Base-by-base conservation (phyloP, 2,113 vertebrate species). In the Macaca nemestrina region DNA sequence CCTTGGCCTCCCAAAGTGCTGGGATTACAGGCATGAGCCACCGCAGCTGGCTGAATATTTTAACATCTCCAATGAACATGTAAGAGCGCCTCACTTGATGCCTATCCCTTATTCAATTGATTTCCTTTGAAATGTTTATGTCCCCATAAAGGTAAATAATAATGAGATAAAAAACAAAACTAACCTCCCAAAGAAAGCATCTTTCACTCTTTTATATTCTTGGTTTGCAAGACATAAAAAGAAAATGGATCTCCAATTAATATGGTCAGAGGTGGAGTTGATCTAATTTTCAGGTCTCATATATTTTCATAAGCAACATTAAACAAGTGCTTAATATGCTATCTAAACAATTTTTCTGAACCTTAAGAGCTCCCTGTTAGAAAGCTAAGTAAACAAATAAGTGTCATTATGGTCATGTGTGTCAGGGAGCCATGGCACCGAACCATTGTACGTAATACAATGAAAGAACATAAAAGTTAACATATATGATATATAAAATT, bases 101-200 rank as follows among this genome's bases (percentile, higher is more conserved):
- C 30, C n/a, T 45, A 50, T 72, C 13, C 43, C 25, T 43, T 43
- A 64, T 67, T 76, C 32, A 57, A 30, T 16, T 91, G n/a, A 82
- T 92, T 82, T 80, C n/a, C 48, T 86, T 92, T 88, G 87, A 93
- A 82, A 45, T 84, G 30, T 67, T 92, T 86, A 22, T 79, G 40
- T 82, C 88, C 8, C 27, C 9, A 0, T 81, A 50, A 83, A 94
- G 11, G 20, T 87, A 67, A 85, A 90, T 3, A 94, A 64, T 78
- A 83, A 61, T 70, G 25, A 90, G 11, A 22, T n/a, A 22, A 52
- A 80, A 55, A 80, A 55, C 5, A 18, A 79, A 50, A 79, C 6
- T 55, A 68, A 50, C 50, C 25, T 64, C 38, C 10, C 45, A 14
- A 50, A 40, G 43, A 17, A 12, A 61, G 6, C 52, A 79, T 45